Conservation (phyloP, 2,113 vertebrate genomes). For the Rhodinocichla rosea region DNA sequence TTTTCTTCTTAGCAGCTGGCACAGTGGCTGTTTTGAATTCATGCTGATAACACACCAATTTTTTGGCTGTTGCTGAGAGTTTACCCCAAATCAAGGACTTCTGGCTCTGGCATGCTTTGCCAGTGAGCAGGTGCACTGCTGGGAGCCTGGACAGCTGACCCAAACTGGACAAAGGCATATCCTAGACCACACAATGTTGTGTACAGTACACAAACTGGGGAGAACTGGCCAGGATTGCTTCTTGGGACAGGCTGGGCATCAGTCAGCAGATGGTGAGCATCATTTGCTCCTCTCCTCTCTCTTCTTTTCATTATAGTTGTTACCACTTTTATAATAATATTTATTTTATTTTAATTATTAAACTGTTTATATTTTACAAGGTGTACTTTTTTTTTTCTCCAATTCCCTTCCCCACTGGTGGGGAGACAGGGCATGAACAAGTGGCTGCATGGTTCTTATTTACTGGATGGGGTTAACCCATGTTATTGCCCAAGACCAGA, state of each 20-base stretch:
- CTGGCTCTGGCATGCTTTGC: background rate
- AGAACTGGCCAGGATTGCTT: background rate
- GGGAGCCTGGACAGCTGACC: background rate
- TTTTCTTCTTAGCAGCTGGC: background rate
- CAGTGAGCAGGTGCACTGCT: background rate
- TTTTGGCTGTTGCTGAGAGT: background rate
- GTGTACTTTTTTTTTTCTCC: background rate
- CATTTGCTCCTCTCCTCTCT: background rate
- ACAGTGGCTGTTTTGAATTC: background rate
- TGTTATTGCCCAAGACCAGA: background rate
- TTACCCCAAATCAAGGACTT: background rate
- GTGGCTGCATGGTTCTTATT: background rate
- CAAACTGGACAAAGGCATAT: background rate
- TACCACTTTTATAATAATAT: no score
- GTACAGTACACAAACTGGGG: background rate
- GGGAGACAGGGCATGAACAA: background rate
- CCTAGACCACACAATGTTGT: background rate
- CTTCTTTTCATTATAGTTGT: background rate
- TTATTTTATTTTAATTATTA: background rate
- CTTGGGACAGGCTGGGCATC: background rate
- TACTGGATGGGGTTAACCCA: background rate
- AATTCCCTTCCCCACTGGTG: background rate
- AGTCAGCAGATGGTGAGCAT: background rate
- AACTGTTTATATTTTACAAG: background rate
- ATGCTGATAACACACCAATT: background rate